Evolutionary conservation across 2,888 invertebrate genomes (phyloP), one percentile per base, ranked within the genome.

Genomic region (Cepaea hortensis): DNA sequence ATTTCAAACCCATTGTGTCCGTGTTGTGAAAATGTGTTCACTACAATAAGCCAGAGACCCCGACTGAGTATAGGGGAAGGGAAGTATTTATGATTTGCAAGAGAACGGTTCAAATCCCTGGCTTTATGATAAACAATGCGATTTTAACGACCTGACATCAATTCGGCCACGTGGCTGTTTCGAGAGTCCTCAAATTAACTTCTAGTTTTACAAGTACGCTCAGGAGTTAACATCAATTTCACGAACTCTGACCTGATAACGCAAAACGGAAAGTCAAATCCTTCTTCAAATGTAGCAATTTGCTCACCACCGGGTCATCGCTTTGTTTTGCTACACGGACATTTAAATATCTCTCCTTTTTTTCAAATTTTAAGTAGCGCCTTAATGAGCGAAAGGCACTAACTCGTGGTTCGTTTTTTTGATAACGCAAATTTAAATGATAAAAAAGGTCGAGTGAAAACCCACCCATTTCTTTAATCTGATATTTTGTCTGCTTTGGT

Each of bases 241-340:
- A 23, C 65, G 11, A 20, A n/a, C 72, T 23, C 15, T 65, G 70
- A 68, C 81, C 23, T 13, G 9, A 35, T 20, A 18, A 72, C 48
- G 70, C 50, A 0, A 81, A 23, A 81, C 50, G 55, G 23, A 48
- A 81, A 81, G 50, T 50, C 70, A 81, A 72, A 70, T 55, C 11
- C 20, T 13, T 48, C 46, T 3, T 13, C 9, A 70, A 72, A 13
- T 48, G 18, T 23, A 23, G 13, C 55, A 82, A 72, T 73, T 82
- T 70, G 72, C 81, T 82, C 82, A 82, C 23, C 61, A 15, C 73
- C 9, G 23, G 73, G 55, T 72, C 82, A 82, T 72, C 72, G n/a
- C 50, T 72, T 82, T 82, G 82, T 82, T 50, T 35, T 5, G 15
- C 11, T 4, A 15, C 82, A 35, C 15, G 35, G 1, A 61, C 48